phyloP scores from a whole-genome alignment of 1,140 invertebrate species.

The Venturia canescens region DNA sequence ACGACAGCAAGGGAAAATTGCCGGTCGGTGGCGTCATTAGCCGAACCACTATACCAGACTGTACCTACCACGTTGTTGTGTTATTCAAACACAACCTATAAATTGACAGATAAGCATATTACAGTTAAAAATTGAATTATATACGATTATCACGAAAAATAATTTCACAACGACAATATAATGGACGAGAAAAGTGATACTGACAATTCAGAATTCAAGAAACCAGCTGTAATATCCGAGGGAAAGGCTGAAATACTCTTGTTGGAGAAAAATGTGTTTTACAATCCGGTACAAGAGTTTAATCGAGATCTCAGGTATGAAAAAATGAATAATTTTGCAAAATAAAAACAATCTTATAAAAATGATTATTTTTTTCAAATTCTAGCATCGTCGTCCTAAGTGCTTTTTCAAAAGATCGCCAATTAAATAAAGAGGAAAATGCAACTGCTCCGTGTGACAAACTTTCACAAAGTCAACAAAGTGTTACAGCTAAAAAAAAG shows the following conservation, averaged over 20 bases:
- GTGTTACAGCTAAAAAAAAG: neutral
- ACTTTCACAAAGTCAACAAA: neutral
- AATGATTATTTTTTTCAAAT: conserved; percentile 48
- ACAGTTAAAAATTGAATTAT: too few species aligned
- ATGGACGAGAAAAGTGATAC: neutral
- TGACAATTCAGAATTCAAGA: neutral
- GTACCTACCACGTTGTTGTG: too few species aligned
- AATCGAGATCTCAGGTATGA: conserved; percentile 94
- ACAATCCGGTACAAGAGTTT: conserved; percentile 98
- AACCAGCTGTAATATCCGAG: conserved; percentile 78
- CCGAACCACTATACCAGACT: too few species aligned
- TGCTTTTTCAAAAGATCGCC: conserved; percentile 68
- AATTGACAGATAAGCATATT: too few species aligned
- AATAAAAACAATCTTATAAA: conserved; percentile 37
- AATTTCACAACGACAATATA: neutral
- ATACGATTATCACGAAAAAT: too few species aligned
- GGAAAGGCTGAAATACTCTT: conserved; percentile 86
- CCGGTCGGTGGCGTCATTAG: too few species aligned
- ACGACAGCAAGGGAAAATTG: too few species aligned
- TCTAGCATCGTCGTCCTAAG: conserved; percentile 73
- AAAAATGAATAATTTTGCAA: conserved; percentile 41
- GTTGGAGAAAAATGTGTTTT: conserved; percentile 89
- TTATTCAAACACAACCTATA: too few species aligned
- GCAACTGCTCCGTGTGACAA: neutral
- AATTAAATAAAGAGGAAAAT: conserved; percentile 56